These are phyloP conservation scores for Euleptes europaea DNA, from an alignment of 2,113 vertebrate species.

Conservation along the genomic window DNA sequence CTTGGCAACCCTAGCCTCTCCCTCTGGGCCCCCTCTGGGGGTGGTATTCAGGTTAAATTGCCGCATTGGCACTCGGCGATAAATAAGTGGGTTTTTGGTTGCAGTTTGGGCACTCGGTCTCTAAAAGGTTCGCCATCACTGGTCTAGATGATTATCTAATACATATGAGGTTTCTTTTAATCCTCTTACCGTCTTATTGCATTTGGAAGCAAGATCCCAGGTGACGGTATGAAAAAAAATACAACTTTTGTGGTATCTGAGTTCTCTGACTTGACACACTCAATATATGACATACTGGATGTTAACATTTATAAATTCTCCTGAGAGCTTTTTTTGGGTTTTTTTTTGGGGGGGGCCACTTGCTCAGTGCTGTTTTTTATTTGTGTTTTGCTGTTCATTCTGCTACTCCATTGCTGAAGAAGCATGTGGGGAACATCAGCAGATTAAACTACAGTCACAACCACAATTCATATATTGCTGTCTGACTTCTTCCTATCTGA, in stretches of 20 bases:
- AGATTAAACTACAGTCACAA: conserved; percentile 7
- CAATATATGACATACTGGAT: neutral
- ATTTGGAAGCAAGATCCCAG: neutral
- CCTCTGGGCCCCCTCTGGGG: no score
- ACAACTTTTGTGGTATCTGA: neutral
- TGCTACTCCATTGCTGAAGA: neutral
- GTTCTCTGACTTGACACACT: neutral
- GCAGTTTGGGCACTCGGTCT: no score
- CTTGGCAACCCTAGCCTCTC: no score
- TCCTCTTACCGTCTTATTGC: neutral
- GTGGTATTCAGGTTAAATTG: no score
- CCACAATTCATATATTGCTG: conserved; percentile 20
- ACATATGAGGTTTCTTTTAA: neutral
- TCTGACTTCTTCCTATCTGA: conserved; percentile 5
- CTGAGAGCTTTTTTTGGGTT: neutral
- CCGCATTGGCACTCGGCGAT: no score
- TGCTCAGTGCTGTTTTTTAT: neutral
- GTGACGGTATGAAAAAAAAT: neutral
- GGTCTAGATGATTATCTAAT: neutral
- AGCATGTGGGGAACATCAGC: neutral
- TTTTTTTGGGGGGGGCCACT: neutral
- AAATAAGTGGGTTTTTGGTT: no score
- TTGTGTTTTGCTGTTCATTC: neutral
- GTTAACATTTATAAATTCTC: neutral
- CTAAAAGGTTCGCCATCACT: no score